Evolutionary conservation across 1,140 invertebrate genomes (phyloP).

Genomic region (Uloborus diversus): DNA sequence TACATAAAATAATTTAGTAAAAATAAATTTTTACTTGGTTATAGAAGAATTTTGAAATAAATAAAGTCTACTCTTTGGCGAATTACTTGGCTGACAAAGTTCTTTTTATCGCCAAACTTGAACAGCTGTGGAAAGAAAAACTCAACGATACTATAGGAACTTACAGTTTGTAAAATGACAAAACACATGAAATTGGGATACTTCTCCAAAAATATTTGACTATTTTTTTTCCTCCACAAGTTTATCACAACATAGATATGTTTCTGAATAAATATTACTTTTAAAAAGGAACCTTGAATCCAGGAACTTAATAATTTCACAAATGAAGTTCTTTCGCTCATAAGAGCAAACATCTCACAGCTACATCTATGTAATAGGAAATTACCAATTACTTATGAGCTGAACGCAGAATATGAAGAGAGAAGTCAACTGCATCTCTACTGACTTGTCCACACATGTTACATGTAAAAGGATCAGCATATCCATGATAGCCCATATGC

Average conservation of each 20-base stretch:
- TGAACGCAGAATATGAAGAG: conserved; percentile 86
- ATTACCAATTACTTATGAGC: conserved; percentile 76
- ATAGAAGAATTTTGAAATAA: too few relatives aligned
- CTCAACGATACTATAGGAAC: too few relatives aligned
- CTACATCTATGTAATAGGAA: too few relatives aligned
- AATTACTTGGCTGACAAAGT: too few relatives aligned
- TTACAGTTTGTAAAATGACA: too few relatives aligned
- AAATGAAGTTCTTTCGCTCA: background rate
- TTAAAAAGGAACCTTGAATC: conserved; percentile 4
- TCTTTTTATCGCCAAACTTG: too few relatives aligned
- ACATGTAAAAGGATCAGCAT: conserved; percentile 89
- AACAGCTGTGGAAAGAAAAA: too few relatives aligned
- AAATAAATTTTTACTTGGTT: too few relatives aligned
- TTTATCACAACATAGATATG: conserved; percentile 33
- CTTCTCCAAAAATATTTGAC: background rate
- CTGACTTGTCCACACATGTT: conserved; percentile 90
- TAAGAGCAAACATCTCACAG: too few relatives aligned
- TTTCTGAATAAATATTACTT: conserved; percentile 14
- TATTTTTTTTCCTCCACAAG: background rate
- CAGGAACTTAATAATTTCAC: conserved; percentile 17
- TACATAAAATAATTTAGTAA: too few relatives aligned
- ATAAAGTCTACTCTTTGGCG: too few relatives aligned
- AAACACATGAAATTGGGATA: too few relatives aligned
- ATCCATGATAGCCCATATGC: conserved; percentile 96
- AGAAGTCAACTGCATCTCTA: conserved; percentile 85